Base-by-base conservation (phyloP, 2,888 invertebrate genomes). In the Lottia scabra region DNA sequence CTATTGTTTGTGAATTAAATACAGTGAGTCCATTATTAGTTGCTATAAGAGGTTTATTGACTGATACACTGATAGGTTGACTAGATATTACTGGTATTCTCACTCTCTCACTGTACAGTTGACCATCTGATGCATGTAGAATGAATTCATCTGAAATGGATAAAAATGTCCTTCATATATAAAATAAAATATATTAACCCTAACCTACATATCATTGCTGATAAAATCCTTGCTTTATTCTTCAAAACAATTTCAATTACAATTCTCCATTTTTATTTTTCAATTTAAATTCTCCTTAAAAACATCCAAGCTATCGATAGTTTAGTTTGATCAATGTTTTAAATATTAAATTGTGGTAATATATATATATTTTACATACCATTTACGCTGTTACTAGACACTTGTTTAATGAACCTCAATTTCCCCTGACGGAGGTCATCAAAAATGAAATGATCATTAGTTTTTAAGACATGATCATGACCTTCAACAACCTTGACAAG, bases 91-190 rank as follows among this genome's bases (percentile, higher is more conserved):
- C 77, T 44, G 75, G 73, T 13, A 85, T 67, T 27, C 71, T 48
- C 23, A 70, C 72, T 19, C 65, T 67, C 13, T 75, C 67, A 75
- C 82, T 85, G 69, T 73, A 72, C 69, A 82, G 67, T 71, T 81
- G 78, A 23, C 79, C 78, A 75, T 85, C 85, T 71, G 72, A 80
- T 1, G 78, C 80, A 67, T 79, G 75, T 30, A 83, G 67, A 13
- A 72, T 67, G 15, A 81, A 74, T 62, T 67, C 73, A 69, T 79
- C 84, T 84, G 72, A 2, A 73, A 75, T n/a, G 8, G 5, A 38
- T 8, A 38, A 10, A 38, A 2, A 38, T 38, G 1, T 38, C 8
- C 10, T 38, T 10, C 38, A 38, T 2, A 38, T 38, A 38, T 1
- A 38, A 38, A 38, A 8, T 1, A 38, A 38, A 38, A 5, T 6